These are phyloP conservation scores for Lamellibrachia satsuma DNA, from an alignment of 2,888 invertebrate species.

Conservation along the genomic window DNA sequence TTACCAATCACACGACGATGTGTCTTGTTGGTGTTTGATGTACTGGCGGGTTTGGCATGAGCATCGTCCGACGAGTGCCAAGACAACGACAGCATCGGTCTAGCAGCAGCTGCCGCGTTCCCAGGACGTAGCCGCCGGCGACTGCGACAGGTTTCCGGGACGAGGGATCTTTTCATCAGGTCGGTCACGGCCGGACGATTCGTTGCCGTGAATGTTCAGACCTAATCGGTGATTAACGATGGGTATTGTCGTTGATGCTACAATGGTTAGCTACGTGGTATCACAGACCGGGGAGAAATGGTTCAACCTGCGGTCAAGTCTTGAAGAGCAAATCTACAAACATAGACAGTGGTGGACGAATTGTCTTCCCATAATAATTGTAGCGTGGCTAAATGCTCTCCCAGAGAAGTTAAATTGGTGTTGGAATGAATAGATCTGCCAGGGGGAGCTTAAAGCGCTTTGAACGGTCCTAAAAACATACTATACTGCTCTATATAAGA, in stretches of 20 bases:
- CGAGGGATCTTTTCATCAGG: neutral
- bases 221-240: constrained; percentile 3
- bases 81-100: neutral
- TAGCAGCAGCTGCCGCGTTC: neutral
- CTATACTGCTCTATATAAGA: too few relatives aligned
- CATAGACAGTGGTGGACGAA: neutral
- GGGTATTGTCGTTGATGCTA: neutral
- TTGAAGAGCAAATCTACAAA: neutral
- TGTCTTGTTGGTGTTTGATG: neutral
- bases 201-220: neutral
- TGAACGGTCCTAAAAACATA: too few relatives aligned
- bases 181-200: neutral
- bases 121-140: neutral
- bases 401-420: too few relatives aligned
- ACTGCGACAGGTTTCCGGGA: neutral
- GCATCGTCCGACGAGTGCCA: neutral
- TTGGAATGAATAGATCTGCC: too few relatives aligned
- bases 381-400: too few relatives aligned
- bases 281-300: neutral
- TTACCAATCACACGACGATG: neutral
- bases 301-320: neutral
- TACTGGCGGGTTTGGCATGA: neutral
- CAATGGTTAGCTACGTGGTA: neutral
- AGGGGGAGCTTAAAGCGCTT: too few relatives aligned
- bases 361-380: too few relatives aligned